phyloP scores from a whole-genome alignment of 2,797 vertebrate species.

The Pseudomugil tenellus region DNA sequence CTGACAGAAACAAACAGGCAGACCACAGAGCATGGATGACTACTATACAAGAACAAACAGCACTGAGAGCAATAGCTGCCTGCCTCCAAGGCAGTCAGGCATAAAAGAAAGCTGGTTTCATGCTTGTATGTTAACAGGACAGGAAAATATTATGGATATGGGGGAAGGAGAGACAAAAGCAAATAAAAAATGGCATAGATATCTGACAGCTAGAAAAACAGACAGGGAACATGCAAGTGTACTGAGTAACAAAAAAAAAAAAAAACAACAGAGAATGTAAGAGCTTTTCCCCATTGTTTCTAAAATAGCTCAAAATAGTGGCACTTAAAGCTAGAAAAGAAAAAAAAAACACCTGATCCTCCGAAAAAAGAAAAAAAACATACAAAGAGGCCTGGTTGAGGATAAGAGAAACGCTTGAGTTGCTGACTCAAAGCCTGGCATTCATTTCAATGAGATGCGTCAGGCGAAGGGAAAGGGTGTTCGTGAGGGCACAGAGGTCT shows the following conservation, averaged over 20 bases:
- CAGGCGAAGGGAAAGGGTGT: constrained; percentile 46
- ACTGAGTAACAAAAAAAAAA: too few relatives aligned
- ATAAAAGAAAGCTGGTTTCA: constrained; percentile 11
- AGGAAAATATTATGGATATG: constrained; percentile 18
- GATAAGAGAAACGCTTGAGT: constrained; percentile 43
- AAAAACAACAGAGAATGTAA: not conserved
- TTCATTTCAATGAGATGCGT: constrained; percentile 67
- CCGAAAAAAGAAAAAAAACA: constrained; percentile 7
- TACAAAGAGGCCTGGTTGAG: constrained; percentile 11
- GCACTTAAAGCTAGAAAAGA: not conserved
- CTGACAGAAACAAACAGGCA: constrained; percentile 69
- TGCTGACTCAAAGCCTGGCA: constrained; percentile 70
- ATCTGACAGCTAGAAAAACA: not conserved
- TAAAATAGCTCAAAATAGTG: constrained; percentile 35
- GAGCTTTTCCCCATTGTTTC: constrained; percentile 28
- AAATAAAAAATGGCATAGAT: constrained; percentile 12
- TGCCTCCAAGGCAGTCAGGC: constrained; percentile 17
- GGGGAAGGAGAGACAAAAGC: constrained; percentile 2
- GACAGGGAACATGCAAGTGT: not conserved
- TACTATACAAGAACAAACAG: constrained; percentile 60
- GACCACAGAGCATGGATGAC: constrained; percentile 48
- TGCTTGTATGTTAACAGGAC: constrained; percentile 20
- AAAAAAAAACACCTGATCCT: constrained; percentile 40
- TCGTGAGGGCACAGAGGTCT: constrained; percentile 57
- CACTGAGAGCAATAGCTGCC: constrained; percentile 50